Evolutionary conservation across 2,888 invertebrate genomes (phyloP), one percentile per base, ranked within the genome.

Genomic region (Apamea epomidion): DNA sequence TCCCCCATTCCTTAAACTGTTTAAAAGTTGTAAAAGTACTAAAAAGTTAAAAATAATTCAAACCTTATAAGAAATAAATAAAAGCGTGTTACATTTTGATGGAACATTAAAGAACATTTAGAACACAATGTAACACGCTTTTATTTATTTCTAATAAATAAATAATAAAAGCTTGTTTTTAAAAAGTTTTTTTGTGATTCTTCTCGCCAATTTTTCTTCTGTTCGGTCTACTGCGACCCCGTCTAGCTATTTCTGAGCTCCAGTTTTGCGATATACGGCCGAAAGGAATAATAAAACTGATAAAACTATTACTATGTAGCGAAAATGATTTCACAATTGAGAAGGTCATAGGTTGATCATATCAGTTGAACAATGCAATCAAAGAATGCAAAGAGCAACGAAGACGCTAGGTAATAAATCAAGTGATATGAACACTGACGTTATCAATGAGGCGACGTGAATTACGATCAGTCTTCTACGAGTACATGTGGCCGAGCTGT

Each of bases 321-420:
- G 3, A 84, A 81, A 73, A 78, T 1, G 14, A 82, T 67, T 58
- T 68, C 16, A 72, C 84, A 75, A 78, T 76, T 69, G 69, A 48
- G 79, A 75, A 76, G 78, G 82, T 80, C 81, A 82, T 67, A 82
- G 80, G 82, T 88, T 85, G 64, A 87, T 83, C 70, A 81, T 16
- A 79, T 88, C 72, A 83, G 77, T 80, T 74, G 75, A 29, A 77
- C 83, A 88, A 88, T 82, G 70, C 77, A 88, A 88, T 88, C 87
- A 87, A 67, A 77, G 76, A 76, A 65, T 79, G 42, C 68, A 79
- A 77, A 81, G 77, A 85, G 77, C 78, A 81, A 80, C 65, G 54
- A 74, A 29, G 64, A 71, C 71, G 25, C 80, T 73, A 83, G 83
- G 80, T 64, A 71, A 80, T 89, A 83, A 89, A 89, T 89, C 84